A percentile compares a stretch with the other conserved stretches of the same genome.
These are phyloP conservation scores for Nothoprocta pentlandii DNA, from an alignment of 2,113 vertebrate genomes.

Conservation along the genomic window DNA sequence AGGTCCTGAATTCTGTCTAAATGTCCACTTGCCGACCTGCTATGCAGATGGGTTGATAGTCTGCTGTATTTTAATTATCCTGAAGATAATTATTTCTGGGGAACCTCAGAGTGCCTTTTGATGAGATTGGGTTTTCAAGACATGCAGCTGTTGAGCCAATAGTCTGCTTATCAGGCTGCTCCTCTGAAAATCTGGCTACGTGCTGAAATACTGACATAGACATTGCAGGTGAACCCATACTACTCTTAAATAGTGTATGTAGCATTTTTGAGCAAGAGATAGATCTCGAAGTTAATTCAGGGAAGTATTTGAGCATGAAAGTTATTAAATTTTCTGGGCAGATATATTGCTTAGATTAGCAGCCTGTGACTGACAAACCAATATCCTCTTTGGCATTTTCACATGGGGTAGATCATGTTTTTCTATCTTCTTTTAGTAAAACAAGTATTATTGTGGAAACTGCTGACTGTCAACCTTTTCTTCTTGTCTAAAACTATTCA, in stretches of 20 bases:
- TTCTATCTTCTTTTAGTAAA: conserved; percentile 11
- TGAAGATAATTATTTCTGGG: not conserved
- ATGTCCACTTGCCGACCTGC: not conserved
- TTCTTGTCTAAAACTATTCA: not conserved
- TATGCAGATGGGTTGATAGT: not conserved
- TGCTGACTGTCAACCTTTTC: not conserved
- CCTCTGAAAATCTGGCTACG: not conserved
- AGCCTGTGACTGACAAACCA: conserved; percentile 1
- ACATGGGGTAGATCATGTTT: not conserved
- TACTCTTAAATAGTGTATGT: not conserved
- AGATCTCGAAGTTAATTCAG: not conserved
- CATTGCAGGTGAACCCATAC: not conserved
- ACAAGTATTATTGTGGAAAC: conserved; percentile 6
- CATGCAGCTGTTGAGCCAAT: not conserved
- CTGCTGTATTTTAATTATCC: not conserved
- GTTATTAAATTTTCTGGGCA: not conserved
- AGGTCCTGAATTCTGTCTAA: not conserved
- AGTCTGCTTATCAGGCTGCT: not conserved
- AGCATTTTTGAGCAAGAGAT: not conserved
- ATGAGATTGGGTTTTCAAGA: not conserved
- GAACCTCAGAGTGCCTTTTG: not conserved
- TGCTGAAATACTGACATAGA: not conserved
- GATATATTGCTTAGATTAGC: conserved; percentile 1
- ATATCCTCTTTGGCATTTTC: not conserved
- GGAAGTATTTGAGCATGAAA: not conserved